A percentile compares a stretch with the other conserved stretches of the same genome.
Conservation (phyloP, 2,113 vertebrate species). For the Tragelaphus scriptus region DNA sequence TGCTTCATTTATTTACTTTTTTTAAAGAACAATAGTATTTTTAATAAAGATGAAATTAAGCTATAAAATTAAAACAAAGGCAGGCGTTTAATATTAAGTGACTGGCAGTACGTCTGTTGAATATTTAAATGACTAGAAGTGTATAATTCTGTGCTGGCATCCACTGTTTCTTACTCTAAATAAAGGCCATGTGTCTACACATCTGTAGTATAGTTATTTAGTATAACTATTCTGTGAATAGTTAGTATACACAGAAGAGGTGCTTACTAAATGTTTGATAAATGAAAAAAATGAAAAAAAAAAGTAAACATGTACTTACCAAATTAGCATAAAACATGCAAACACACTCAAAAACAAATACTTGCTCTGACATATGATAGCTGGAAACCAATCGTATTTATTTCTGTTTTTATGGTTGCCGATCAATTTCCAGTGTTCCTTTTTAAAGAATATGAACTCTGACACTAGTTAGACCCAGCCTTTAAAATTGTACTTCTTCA, state of each 20-base stretch:
- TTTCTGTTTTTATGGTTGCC: background rate
- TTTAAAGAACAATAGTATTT: background rate
- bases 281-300: background rate
- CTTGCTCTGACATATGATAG: background rate
- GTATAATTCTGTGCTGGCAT: background rate
- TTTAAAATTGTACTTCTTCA: background rate
- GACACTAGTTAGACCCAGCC: background rate
- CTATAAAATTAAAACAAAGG: background rate
- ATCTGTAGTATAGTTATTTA: background rate
- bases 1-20: background rate
- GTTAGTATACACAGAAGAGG: background rate
- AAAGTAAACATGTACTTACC: background rate
- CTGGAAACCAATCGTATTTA: background rate
- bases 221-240: background rate
- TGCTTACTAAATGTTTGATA: background rate
- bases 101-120: background rate
- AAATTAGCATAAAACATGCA: conserved; percentile 5
- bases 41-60: background rate
- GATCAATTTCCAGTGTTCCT: background rate
- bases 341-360: background rate
- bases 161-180: background rate
- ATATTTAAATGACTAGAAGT: background rate
- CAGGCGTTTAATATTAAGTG: background rate
- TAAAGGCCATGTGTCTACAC: background rate
- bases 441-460: background rate